Conservation (phyloP, 1,140 invertebrate species). For the Lepidotrigona ventralis region DNA sequence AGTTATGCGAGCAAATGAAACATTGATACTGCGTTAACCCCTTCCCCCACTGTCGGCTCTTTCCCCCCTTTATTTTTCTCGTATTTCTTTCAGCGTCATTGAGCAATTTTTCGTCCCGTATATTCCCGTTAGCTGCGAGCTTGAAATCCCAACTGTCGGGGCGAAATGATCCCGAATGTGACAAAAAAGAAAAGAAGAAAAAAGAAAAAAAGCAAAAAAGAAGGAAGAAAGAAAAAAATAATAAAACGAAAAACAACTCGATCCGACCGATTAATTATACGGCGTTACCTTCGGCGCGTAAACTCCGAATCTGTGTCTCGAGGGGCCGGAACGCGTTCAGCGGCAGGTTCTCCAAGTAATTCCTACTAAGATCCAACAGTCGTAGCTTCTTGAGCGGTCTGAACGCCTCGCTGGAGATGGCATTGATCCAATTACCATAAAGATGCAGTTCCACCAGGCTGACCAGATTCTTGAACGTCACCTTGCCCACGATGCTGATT, state of each 20-base stretch:
- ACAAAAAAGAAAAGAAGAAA: too few relatives aligned
- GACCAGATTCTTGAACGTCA: conserved; percentile 87
- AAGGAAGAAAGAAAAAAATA: too few relatives aligned
- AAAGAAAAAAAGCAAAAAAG: too few relatives aligned
- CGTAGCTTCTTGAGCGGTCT: conserved; percentile 88
- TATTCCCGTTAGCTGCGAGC: background rate
- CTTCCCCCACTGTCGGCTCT: background rate
- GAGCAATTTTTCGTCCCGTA: background rate
- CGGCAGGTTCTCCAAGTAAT: conserved; percentile 91
- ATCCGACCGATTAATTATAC: background rate
- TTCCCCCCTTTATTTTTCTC: background rate
- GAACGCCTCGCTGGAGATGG: conserved; percentile 89
- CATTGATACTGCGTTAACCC: conserved; percentile 7
- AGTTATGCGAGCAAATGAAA: conserved; percentile 5
- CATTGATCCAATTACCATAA: conserved; percentile 90
- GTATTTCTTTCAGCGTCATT: background rate
- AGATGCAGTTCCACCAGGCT: conserved; percentile 89
- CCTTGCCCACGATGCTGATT: conserved; percentile 87
- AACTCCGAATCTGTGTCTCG: conserved; percentile 89
- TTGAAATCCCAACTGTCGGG: background rate
- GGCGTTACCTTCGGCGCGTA: conserved; percentile 87
- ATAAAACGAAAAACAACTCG: background rate
- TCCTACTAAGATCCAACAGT: conserved; percentile 90
- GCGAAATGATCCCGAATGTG: background rate
- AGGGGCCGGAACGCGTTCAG: conserved; percentile 87